Percentiles rank a stretch among this genome's conserved stretches.
Conservation (phyloP, 2,113 vertebrate species). For the Perca flavescens region DNA sequence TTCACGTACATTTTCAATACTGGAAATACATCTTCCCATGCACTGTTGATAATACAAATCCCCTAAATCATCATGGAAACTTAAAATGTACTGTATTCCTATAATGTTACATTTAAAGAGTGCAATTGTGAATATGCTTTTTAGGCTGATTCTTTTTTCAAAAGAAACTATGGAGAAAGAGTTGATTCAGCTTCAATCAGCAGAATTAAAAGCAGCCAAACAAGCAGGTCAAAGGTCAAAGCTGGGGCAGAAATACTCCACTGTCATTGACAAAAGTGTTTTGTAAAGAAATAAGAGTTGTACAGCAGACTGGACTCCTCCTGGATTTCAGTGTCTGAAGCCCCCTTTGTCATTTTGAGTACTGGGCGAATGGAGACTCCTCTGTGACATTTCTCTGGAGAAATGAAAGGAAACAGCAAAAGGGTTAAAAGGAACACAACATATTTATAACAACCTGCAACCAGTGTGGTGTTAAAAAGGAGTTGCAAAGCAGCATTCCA, state of each 20-base stretch:
- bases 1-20: not conserved
- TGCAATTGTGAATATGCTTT: conserved; percentile 1
- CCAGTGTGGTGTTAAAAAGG: not conserved
- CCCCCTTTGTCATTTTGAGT: conserved; percentile 73
- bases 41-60: not conserved
- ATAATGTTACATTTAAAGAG: not conserved
- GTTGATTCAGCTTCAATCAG: conserved; percentile 18
- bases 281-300: not conserved
- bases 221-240: conserved; percentile 30
- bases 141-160: conserved; percentile 11
- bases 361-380: conserved; percentile 76
- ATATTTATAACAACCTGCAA: not conserved
- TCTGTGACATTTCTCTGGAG: conserved; percentile 81
- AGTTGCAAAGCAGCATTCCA: not conserved
- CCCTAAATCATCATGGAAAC: not conserved
- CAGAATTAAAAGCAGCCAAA: conserved; percentile 28
- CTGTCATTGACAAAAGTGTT: conserved; percentile 32
- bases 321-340: not conserved
- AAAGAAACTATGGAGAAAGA: not conserved
- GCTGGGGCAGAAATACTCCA: conserved; percentile 10
- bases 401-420: conserved; percentile 21
- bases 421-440: not conserved
- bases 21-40: not conserved
- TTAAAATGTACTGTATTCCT: not conserved
- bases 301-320: not conserved